A percentile compares a stretch with the other conserved stretches of the same genome.
phyloP scores from a whole-genome alignment of 2,113 vertebrate species.

The Philantomba maxwellii region DNA sequence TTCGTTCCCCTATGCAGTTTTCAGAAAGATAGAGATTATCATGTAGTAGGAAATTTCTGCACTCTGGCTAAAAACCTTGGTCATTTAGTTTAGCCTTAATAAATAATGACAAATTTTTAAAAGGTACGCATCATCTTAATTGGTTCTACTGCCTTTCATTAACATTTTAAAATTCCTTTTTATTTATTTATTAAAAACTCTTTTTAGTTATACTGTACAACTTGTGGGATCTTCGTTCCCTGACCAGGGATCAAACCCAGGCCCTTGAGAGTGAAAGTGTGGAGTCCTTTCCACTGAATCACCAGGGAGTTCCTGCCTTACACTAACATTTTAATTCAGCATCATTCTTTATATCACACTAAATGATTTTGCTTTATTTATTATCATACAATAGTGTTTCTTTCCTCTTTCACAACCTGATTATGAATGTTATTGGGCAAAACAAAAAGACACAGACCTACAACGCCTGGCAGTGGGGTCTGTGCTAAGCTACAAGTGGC shows the following conservation, averaged over 20 bases:
- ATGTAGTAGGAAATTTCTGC: neutral
- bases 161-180: neutral
- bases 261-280: neutral
- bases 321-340: neutral
- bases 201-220: neutral
- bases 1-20: neutral
- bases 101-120: neutral
- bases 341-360: neutral
- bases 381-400: neutral
- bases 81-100: neutral
- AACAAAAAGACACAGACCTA: neutral
- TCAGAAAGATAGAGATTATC: neutral
- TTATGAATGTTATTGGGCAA: neutral
- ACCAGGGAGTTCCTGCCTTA: neutral
- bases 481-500: neutral
- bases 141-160: neutral
- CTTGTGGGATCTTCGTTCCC: neutral
- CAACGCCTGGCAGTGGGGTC: neutral
- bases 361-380: neutral
- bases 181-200: neutral
- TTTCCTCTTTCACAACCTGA: neutral
- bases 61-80: neutral
- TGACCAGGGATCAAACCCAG: neutral
- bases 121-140: neutral
- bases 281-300: neutral